phyloP scores from a whole-genome alignment of 2,113 vertebrate species.

The Eretmochelys imbricata region DNA sequence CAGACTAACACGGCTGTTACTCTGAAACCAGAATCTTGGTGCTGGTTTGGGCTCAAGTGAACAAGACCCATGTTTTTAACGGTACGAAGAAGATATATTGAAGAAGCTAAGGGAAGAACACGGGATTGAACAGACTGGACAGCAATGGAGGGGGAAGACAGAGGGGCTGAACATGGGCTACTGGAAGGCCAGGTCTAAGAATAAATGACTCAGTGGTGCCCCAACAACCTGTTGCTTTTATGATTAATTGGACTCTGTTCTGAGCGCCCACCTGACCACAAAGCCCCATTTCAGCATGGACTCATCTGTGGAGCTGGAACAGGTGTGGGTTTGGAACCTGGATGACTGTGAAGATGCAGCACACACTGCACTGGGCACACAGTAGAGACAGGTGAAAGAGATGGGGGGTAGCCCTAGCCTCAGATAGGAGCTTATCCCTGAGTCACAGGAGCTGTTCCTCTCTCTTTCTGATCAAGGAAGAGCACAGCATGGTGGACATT shows the following conservation, averaged over 20 bases:
- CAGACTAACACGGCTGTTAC: no score
- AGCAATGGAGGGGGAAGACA: constrained; percentile 52
- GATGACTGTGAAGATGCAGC: neutral
- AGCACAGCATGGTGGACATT: no score
- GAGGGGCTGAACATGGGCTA: constrained; percentile 48
- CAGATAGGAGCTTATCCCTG: fast-evolving
- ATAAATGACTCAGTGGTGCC: neutral
- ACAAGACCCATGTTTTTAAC: neutral
- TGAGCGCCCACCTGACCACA: fast-evolving
- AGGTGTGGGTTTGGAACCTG: neutral
- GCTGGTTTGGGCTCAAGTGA: constrained; percentile 11
- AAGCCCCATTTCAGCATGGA: neutral
- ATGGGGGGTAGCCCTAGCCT: fast-evolving
- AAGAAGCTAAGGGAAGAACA: constrained; percentile 44
- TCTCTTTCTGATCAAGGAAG: no score
- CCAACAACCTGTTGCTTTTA: neutral
- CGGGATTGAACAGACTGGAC: constrained; percentile 44
- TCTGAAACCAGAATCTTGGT: constrained; percentile 28
- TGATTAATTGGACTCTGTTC: neutral
- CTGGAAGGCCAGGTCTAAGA: neutral
- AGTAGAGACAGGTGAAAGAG: fast-evolving
- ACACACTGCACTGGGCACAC: neutral
- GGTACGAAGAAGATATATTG: constrained; percentile 8
- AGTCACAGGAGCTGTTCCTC: neutral
- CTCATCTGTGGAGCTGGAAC: neutral